phyloP scores from a whole-genome alignment of 2,888 invertebrate genomes.

The Sturmia bella region DNA sequence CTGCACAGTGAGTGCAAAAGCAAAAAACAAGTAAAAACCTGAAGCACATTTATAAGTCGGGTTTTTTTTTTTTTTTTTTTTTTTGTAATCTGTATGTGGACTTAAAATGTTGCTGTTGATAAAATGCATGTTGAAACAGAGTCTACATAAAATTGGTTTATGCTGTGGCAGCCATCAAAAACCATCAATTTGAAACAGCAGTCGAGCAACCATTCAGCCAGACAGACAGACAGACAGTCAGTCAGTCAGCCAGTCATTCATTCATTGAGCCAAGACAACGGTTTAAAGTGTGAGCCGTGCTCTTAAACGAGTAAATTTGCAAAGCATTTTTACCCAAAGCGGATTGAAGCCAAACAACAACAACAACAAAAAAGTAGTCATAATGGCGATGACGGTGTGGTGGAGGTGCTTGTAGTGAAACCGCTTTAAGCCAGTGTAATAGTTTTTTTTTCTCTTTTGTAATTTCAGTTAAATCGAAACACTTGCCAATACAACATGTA shows the following conservation, averaged over 20 bases:
- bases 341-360: constrained; percentile 52
- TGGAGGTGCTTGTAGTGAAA: constrained; percentile 33
- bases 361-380: too few species aligned
- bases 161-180: constrained; percentile 43
- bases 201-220: neutral
- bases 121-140: constrained; percentile 40
- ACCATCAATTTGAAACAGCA: constrained; percentile 37
- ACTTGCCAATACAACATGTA: constrained; percentile 56
- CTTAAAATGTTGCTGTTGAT: constrained; percentile 21
- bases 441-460: constrained; percentile 23
- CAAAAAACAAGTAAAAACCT: too few species aligned
- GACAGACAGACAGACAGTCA: neutral
- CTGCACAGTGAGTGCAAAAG: neutral
- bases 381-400: constrained; percentile 25
- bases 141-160: constrained; percentile 37
- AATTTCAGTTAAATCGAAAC: constrained; percentile 55
- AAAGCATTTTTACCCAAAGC: constrained; percentile 48
- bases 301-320: constrained; percentile 42
- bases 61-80: neutral
- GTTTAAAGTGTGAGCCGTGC: constrained; percentile 35
- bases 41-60: neutral
- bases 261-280: constrained; percentile 27
- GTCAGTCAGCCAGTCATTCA: neutral
- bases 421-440: constrained; percentile 56
- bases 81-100: neutral